These are phyloP conservation scores for Xiphophorus birchmanni DNA, from an alignment of 2,797 vertebrate species.

Conservation along the genomic window DNA sequence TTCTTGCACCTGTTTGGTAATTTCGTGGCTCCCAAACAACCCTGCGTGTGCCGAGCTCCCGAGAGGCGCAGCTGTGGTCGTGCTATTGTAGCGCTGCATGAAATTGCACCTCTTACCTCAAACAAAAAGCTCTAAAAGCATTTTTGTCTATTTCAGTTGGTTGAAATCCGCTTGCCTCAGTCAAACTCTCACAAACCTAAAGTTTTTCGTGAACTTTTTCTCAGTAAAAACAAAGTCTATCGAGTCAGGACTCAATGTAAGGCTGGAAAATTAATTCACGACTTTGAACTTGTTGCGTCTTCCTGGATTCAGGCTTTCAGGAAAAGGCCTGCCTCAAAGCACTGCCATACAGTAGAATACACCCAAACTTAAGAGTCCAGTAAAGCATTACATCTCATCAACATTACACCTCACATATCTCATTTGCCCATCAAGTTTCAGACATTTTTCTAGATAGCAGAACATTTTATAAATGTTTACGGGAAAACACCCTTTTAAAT, in stretches of 20 bases:
- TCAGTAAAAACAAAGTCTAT: neutral
- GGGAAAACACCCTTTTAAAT: neutral
- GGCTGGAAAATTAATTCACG: neutral
- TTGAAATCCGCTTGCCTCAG: neutral
- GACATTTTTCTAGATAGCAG: neutral
- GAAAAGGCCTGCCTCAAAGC: neutral
- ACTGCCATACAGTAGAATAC: neutral
- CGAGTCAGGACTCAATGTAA: neutral
- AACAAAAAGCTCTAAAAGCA: constrained; percentile 23
- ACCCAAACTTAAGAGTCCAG: neutral
- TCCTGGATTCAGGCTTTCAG: neutral
- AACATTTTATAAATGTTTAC: neutral
- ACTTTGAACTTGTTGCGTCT: neutral
- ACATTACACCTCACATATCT: neutral
- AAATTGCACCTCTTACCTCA: constrained; percentile 19
- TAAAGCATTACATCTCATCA: neutral
- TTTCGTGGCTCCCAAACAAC: constrained; percentile 29
- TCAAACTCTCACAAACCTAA: neutral
- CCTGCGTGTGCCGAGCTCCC: neutral
- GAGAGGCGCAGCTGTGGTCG: constrained; percentile 30
- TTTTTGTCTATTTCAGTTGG: constrained; percentile 7
- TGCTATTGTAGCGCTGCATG: constrained; percentile 8
- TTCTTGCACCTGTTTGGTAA: constrained; percentile 29
- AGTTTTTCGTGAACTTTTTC: neutral
- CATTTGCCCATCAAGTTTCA: neutral